These are phyloP conservation scores for Megalops cyprinoides DNA, from an alignment of 2,797 vertebrate species.

Conservation along the genomic window DNA sequence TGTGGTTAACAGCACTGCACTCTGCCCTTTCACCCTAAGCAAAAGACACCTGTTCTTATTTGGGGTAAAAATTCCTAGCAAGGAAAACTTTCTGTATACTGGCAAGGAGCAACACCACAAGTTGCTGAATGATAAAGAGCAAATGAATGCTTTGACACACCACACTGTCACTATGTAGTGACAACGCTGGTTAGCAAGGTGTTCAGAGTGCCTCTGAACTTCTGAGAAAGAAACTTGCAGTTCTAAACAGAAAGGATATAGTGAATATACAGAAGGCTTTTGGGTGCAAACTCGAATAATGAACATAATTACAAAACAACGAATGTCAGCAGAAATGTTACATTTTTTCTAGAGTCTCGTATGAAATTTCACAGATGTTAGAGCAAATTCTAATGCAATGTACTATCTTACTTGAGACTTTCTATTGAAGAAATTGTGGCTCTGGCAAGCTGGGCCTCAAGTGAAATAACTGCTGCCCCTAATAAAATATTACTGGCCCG, in stretches of 20 bases:
- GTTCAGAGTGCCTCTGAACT: background rate
- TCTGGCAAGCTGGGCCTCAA: too few relatives aligned
- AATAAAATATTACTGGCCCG: too few relatives aligned
- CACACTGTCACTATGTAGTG: background rate
- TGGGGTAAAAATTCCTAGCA: background rate
- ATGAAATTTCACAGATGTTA: too few relatives aligned
- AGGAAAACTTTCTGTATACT: background rate
- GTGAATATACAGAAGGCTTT: too few relatives aligned
- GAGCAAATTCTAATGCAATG: too few relatives aligned
- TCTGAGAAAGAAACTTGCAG: background rate
- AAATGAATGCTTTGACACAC: too few relatives aligned
- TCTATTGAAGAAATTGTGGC: too few relatives aligned
- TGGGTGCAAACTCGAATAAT: background rate
- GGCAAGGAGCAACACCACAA: background rate
- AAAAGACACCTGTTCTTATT: background rate
- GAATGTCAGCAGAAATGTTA: background rate
- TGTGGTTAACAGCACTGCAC: slow-evolving; percentile 32
- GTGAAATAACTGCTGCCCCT: too few relatives aligned
- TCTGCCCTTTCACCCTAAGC: background rate
- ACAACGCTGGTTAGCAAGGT: background rate
- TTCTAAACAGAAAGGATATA: background rate
- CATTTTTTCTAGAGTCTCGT: too few relatives aligned
- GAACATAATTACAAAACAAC: too few relatives aligned
- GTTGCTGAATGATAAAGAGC: background rate
- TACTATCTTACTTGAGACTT: too few relatives aligned